These are phyloP conservation scores for Phodopus roborovskii DNA, from an alignment of 2,113 vertebrate species.

Conservation along the genomic window DNA sequence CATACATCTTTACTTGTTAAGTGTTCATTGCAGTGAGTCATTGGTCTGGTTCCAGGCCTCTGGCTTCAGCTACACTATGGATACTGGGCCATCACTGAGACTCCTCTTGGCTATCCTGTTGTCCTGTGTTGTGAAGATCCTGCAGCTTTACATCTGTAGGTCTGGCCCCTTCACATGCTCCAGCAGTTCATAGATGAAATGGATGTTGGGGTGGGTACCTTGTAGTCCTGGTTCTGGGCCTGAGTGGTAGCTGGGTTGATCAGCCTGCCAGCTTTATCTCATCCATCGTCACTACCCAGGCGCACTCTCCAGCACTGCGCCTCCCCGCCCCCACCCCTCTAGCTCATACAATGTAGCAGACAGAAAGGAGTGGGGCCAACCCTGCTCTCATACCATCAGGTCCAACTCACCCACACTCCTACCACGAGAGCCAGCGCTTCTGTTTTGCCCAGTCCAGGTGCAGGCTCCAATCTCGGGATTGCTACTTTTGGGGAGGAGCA, in stretches of 20 bases:
- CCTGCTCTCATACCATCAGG: background rate
- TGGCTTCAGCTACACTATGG: background rate
- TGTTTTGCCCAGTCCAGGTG: background rate
- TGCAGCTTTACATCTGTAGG: background rate
- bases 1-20: background rate
- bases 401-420: background rate
- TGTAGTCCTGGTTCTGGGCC: background rate
- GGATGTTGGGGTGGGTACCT: background rate
- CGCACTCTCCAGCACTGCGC: background rate
- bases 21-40: background rate
- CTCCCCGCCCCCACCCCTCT: no score
- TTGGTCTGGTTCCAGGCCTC: background rate
- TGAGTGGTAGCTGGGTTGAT: background rate
- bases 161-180: background rate
- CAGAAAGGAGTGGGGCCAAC: background rate
- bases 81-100: background rate
- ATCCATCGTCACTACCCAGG: background rate
- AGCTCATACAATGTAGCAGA: background rate
- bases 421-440: background rate
- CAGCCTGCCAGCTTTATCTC: background rate
- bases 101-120: background rate
- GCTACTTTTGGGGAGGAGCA: background rate
- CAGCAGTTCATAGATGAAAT: background rate
- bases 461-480: background rate
- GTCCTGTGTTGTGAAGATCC: background rate